These are phyloP conservation scores for Lepus townsendii DNA, from an alignment of 2,797 vertebrate species.

Conservation along the genomic window DNA sequence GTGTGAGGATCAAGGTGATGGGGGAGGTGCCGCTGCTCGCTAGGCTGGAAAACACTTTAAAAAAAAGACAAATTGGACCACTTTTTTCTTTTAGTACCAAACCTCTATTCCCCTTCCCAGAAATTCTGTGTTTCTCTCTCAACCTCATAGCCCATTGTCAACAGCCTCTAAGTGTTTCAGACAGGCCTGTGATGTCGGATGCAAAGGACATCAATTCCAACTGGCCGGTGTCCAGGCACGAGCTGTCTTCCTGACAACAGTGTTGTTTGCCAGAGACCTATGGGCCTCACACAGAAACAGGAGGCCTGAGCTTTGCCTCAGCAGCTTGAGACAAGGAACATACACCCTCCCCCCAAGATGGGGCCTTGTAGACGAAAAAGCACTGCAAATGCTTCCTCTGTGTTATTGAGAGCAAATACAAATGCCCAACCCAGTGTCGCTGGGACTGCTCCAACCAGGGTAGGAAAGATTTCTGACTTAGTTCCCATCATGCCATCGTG, in stretches of 20 bases:
- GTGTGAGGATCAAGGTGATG: not conserved
- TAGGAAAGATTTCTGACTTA: not conserved
- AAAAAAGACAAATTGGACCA: not conserved
- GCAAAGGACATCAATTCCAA: not conserved
- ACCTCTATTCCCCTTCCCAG: conserved; percentile 41
- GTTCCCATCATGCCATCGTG: not conserved
- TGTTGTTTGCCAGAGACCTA: conserved; percentile 1
- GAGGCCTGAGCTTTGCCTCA: not conserved
- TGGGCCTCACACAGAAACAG: not conserved
- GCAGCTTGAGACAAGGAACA: not conserved
- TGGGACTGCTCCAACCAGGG: not conserved
- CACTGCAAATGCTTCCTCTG: not conserved
- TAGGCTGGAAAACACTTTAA: not conserved
- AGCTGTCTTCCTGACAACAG: not conserved
- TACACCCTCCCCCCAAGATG: not conserved
- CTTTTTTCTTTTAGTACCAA: not conserved
- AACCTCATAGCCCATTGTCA: not conserved
- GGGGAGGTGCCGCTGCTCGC: not conserved
- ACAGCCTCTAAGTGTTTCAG: conserved; percentile 41
- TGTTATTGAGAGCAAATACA: conserved; percentile 26
- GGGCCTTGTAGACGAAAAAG: not conserved
- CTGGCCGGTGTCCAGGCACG: conserved; percentile 33
- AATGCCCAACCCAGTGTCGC: not conserved
- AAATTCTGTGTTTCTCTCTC: conserved; percentile 44
- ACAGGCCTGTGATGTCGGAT: conserved; percentile 38